Percentiles rank a stretch among this genome's conserved stretches.
These are phyloP conservation scores for Abramis brama DNA, from an alignment of 2,113 vertebrate species.

Conservation along the genomic window DNA sequence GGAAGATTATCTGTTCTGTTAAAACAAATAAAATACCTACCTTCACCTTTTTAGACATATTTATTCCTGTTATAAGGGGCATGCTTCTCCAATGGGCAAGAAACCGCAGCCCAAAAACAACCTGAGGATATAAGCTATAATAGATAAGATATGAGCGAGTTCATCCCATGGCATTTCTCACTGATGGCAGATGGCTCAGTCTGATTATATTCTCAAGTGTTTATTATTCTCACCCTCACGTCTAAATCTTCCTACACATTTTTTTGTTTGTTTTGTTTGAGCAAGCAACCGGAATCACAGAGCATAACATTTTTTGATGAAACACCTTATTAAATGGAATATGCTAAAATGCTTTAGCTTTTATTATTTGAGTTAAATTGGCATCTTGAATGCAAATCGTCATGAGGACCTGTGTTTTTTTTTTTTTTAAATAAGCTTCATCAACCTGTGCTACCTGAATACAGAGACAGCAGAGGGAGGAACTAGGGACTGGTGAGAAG, in stretches of 20 bases:
- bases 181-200: constrained; percentile 64
- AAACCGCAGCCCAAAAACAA: background rate
- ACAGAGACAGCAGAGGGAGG: constrained; percentile 54
- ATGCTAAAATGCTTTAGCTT: background rate
- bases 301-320: background rate
- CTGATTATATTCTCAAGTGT: constrained; percentile 60
- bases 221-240: constrained; percentile 47
- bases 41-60: background rate
- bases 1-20: constrained; percentile 1
- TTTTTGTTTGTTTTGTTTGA: constrained; percentile 22
- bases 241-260: constrained; percentile 33
- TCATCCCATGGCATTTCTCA: constrained; percentile 14
- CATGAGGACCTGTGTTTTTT: background rate
- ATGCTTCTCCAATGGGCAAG: background rate
- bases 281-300: constrained; percentile 7
- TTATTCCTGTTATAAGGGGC: background rate
- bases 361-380: background rate
- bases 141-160: background rate
- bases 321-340: background rate
- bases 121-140: constrained; percentile 10
- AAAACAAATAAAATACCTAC: background rate
- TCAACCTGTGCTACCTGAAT: constrained; percentile 49
- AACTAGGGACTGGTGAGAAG: constrained; percentile 59
- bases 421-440: constrained; percentile 57
- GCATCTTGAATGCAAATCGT: background rate